Conservation (phyloP, 2,113 vertebrate species). For the Oreochromis aureus region DNA sequence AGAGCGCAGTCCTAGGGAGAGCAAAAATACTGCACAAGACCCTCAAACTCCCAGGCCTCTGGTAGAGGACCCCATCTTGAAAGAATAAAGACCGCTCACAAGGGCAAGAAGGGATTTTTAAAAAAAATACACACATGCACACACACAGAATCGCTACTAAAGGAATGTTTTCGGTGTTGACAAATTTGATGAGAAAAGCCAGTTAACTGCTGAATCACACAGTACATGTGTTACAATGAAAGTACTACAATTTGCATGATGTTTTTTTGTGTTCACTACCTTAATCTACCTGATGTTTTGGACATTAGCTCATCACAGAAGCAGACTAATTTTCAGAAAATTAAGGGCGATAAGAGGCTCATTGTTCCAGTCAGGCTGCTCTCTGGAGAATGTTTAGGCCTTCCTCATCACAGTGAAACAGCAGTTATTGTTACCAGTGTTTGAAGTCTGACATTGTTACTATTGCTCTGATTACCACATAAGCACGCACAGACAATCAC, state of each 20-base stretch:
- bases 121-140: background rate
- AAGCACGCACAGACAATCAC: accelerated
- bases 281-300: background rate
- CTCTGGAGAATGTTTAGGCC: background rate
- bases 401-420: background rate
- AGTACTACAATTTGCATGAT: accelerated
- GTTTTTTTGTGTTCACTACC: background rate
- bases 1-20: accelerated
- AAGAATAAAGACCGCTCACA: background rate
- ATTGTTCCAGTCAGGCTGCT: background rate
- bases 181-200: background rate
- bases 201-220: background rate
- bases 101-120: background rate
- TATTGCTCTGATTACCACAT: background rate
- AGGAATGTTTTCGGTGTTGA: background rate
- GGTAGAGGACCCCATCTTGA: background rate
- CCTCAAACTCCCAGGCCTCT: background rate
- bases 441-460: background rate
- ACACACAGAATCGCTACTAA: background rate
- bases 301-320: background rate
- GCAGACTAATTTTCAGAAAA: background rate
- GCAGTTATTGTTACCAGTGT: background rate
- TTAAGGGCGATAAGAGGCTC: background rate
- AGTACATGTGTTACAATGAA: background rate
- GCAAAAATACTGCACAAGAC: background rate